These are phyloP conservation scores for Caenorhabditis parvicauda DNA, from an alignment of 2,888 invertebrate species.

Conservation along the genomic window DNA sequence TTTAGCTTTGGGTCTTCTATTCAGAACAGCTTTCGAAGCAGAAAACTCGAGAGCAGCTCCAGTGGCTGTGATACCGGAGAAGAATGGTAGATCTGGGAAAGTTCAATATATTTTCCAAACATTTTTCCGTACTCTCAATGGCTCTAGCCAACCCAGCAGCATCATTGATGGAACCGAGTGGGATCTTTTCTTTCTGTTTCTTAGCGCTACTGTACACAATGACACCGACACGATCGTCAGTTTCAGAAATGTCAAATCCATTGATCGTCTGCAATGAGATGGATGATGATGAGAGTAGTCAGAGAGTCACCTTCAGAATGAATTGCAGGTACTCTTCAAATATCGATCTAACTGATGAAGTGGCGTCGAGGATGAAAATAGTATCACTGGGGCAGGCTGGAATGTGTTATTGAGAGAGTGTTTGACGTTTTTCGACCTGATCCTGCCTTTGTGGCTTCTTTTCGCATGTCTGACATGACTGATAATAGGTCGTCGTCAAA, in stretches of 20 bases:
- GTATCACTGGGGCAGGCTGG: constrained; percentile 23
- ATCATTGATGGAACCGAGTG: constrained; percentile 19
- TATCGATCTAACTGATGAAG: constrained; percentile 21
- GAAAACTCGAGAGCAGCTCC: constrained; percentile 43
- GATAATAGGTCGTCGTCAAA: constrained; percentile 6
- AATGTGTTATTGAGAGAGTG: neutral
- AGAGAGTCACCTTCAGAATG: constrained; percentile 18
- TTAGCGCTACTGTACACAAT: constrained; percentile 27
- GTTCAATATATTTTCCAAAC: neutral
- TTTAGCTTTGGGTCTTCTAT: constrained; percentile 28
- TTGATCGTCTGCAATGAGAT: constrained; percentile 22
- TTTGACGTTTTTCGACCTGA: neutral
- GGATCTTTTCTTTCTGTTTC: constrained; percentile 24
- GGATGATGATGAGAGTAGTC: neutral
- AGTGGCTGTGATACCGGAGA: constrained; percentile 52
- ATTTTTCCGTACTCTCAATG: constrained; percentile 12
- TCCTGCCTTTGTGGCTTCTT: constrained; percentile 10
- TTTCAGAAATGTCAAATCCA: constrained; percentile 25
- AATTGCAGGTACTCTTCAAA: constrained; percentile 20
- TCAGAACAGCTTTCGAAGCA: constrained; percentile 36
- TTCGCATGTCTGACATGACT: constrained; percentile 17
- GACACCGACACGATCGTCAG: constrained; percentile 28
- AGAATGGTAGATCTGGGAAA: constrained; percentile 36
- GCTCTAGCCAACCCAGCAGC: constrained; percentile 12
- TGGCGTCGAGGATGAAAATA: constrained; percentile 30